Evolutionary conservation across 2,113 vertebrate species (phyloP).

Genomic region (Chionodraco myersi): DNA sequence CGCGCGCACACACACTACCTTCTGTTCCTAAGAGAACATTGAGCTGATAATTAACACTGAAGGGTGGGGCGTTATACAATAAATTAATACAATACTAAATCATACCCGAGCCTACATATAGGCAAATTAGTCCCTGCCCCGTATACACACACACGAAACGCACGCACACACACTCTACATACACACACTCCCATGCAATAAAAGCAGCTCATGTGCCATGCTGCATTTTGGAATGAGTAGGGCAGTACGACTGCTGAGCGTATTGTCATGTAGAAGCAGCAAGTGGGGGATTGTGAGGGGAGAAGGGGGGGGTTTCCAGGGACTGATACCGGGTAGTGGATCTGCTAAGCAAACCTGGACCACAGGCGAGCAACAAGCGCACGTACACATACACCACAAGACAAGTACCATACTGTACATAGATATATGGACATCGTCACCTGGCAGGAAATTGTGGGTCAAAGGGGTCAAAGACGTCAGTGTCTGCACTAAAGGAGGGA

Average conservation of each 20-base stretch:
- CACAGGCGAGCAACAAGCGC: conserved; percentile 85
- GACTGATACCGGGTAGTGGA: conserved; percentile 61
- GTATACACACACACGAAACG: conserved; percentile 58
- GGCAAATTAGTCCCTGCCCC: conserved; percentile 74
- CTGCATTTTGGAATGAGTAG: conserved; percentile 77
- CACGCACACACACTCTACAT: conserved; percentile 51
- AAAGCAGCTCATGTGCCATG: conserved; percentile 78
- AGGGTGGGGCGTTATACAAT: conserved; percentile 65
- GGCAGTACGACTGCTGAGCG: conserved; percentile 72
- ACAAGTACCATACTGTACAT: conserved; percentile 85
- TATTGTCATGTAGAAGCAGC: conserved; percentile 75
- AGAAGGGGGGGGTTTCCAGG: conserved; percentile 32
- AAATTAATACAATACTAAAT: conserved; percentile 80
- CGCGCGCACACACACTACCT: conserved; percentile 63
- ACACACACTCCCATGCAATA: conserved; percentile 80
- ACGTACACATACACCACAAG: conserved; percentile 81
- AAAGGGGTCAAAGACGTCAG: conserved; percentile 61
- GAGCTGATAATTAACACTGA: conserved; percentile 76
- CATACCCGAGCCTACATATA: conserved; percentile 74
- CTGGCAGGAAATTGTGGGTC: conserved; percentile 68
- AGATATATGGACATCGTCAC: conserved; percentile 81
- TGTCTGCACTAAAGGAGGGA: conserved; percentile 68
- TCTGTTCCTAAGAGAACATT: conserved; percentile 75
- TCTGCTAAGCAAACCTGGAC: conserved; percentile 77
- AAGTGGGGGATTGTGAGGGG: conserved; percentile 34